These are phyloP conservation scores for Ptychobarbus kaznakovi DNA, from an alignment of 2,797 vertebrate genomes.

Conservation along the genomic window DNA sequence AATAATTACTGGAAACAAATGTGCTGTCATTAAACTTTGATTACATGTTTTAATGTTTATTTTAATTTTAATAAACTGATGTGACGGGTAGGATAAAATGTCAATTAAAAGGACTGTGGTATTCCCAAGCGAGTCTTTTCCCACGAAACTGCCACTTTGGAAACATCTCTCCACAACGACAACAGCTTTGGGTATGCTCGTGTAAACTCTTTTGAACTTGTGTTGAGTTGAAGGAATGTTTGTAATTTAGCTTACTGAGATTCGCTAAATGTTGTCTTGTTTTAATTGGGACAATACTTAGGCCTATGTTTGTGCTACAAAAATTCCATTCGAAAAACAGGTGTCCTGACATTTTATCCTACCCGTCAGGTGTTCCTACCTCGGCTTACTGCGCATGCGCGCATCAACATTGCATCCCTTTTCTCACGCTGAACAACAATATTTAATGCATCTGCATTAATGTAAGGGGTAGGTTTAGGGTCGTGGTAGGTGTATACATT, in stretches of 20 bases:
- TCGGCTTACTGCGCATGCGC: too few relatives aligned
- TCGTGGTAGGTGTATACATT: too few relatives aligned
- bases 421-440: too few relatives aligned
- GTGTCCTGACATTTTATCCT: too few relatives aligned
- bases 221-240: neutral
- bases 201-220: neutral
- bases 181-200: slow-evolving; percentile 64
- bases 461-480: too few relatives aligned
- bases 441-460: too few relatives aligned
- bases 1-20: neutral
- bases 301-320: neutral
- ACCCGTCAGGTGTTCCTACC: too few relatives aligned
- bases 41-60: neutral
- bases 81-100: too few relatives aligned
- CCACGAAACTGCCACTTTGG: slow-evolving; percentile 66
- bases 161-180: slow-evolving; percentile 64
- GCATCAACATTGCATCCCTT: too few relatives aligned
- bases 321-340: neutral
- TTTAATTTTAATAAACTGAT: neutral
- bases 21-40: neutral
- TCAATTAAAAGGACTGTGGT: slow-evolving; percentile 69
- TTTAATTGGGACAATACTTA: too few relatives aligned
- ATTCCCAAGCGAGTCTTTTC: slow-evolving; percentile 69
- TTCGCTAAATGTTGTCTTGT: neutral
- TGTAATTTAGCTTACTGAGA: neutral